Conservation (phyloP, 2,113 vertebrate species). For the Sminthopsis crassicaudata region DNA sequence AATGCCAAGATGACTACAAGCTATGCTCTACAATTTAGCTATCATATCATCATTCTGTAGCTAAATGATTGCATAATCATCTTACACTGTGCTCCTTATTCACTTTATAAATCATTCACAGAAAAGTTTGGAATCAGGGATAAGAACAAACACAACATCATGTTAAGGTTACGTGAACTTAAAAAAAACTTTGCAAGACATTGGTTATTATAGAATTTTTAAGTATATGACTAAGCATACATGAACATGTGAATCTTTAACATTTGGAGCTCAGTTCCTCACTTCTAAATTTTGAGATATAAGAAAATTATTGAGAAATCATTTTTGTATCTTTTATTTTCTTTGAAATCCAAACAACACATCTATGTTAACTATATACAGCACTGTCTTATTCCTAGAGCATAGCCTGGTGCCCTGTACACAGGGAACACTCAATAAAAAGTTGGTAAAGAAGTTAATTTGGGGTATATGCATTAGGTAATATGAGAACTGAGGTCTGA, state of each 20-base stretch:
- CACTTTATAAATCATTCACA: background rate
- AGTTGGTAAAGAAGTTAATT: background rate
- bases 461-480: background rate
- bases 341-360: background rate
- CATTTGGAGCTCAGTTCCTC: background rate
- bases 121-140: background rate
- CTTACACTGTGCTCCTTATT: background rate
- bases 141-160: background rate
- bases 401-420: accelerated
- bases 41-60: background rate
- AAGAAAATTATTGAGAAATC: background rate
- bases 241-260: background rate
- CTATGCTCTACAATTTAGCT: background rate
- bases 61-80: background rate
- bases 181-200: background rate
- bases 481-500: background rate
- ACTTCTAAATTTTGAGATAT: background rate
- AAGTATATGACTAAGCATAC: background rate
- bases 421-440: background rate
- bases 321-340: background rate
- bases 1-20: background rate
- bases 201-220: background rate
- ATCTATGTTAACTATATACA: background rate
- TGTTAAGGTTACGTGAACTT: background rate
- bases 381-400: background rate